Conservation (phyloP, 2,888 invertebrate species). For the Macrophya alboannulata region DNA sequence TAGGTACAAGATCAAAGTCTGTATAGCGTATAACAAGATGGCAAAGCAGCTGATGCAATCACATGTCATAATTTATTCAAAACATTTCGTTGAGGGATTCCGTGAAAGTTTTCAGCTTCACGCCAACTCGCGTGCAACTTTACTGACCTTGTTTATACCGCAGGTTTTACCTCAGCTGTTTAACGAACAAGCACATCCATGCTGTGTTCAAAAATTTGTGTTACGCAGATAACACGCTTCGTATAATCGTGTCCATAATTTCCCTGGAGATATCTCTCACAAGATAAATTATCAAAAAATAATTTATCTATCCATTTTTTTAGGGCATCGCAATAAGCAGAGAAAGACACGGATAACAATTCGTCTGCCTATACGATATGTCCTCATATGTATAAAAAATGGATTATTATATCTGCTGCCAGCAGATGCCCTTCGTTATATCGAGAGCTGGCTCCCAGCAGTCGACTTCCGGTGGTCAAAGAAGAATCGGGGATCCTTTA, state of each 20-base stretch:
- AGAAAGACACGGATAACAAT: background rate
- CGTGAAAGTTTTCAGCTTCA: constrained; percentile 31
- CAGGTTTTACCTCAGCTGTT: background rate
- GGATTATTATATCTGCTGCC: no score
- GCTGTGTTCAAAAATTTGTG: background rate
- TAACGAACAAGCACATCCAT: background rate
- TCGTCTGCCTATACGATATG: background rate
- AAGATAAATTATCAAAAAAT: background rate
- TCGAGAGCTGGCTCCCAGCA: background rate
- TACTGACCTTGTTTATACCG: constrained; percentile 28
- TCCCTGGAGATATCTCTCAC: background rate
- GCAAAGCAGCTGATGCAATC: constrained; percentile 11
- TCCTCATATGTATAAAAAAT: background rate
- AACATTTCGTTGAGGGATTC: constrained; percentile 29
- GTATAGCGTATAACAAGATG: constrained; percentile 21
- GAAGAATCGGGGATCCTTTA: constrained; percentile 5
- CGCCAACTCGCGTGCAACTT: constrained; percentile 50
- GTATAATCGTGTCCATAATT: background rate
- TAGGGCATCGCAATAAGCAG: background rate
- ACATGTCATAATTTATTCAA: constrained; percentile 12
- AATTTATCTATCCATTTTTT: background rate
- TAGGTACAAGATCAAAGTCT: constrained; percentile 1
- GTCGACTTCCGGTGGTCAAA: constrained; percentile 33
- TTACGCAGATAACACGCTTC: constrained; percentile 12
- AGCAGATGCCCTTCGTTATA: constrained; percentile 25